phyloP scores from a whole-genome alignment of 2,797 vertebrate species.

The Muscicapa comitata region DNA sequence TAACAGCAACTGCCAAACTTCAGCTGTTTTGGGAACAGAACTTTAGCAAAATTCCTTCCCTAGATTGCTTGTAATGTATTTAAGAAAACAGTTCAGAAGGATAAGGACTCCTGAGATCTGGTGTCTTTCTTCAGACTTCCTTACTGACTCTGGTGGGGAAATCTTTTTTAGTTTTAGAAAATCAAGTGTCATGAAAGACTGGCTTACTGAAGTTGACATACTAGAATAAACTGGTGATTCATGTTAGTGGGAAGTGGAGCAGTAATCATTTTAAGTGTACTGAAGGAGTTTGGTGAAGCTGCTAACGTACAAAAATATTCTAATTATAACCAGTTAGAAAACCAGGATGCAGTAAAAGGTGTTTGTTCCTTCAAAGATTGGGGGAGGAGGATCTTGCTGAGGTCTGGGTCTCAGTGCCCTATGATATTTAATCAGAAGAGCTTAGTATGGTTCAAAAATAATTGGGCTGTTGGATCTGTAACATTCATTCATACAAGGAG shows the following conservation, averaged over 20 bases:
- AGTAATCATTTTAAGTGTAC: neutral
- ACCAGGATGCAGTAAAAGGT: neutral
- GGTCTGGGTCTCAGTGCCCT: neutral
- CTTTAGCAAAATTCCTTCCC: neutral
- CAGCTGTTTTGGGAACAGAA: neutral
- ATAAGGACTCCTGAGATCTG: neutral
- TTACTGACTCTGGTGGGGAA: neutral
- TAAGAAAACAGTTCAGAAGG: neutral
- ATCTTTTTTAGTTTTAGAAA: neutral
- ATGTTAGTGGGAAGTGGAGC: neutral
- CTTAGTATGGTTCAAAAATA: neutral
- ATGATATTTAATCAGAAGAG: neutral
- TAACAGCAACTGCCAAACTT: neutral
- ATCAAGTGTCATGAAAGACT: neutral
- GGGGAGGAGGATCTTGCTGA: neutral
- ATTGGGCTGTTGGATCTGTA: neutral
- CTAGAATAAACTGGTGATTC: neutral
- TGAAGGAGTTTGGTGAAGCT: neutral
- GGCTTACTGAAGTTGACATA: neutral
- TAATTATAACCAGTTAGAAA: neutral
- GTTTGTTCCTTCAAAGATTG: neutral
- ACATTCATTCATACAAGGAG: neutral
- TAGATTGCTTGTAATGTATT: neutral
- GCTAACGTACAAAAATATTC: neutral
- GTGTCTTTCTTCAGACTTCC: neutral